Evolutionary conservation across 2,797 vertebrate genomes (phyloP).

Genomic region (Antrozous pallidus): DNA sequence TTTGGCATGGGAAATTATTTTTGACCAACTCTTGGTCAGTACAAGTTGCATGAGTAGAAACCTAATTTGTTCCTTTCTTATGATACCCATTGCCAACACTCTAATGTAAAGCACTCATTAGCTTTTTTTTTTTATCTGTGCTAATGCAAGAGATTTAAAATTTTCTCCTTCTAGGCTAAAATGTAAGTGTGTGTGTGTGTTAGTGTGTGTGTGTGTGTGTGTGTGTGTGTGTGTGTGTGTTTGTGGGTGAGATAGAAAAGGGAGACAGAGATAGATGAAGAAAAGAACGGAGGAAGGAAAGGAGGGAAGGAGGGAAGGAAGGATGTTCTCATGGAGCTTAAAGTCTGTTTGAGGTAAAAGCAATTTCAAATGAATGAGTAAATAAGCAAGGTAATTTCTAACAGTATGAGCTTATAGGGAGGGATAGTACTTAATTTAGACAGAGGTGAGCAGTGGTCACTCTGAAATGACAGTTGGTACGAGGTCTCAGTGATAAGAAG

Average conservation of each 20-base stretch:
- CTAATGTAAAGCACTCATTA: background rate
- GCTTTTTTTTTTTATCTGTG: background rate
- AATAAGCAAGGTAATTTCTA: background rate
- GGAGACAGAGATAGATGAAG: background rate
- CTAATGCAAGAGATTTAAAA: background rate
- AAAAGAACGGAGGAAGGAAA: background rate
- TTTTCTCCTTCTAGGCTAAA: background rate
- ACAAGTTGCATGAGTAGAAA: background rate
- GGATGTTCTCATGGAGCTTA: background rate
- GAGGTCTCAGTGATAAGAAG: background rate
- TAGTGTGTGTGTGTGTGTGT: background rate
- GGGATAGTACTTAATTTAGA: background rate
- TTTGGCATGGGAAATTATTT: background rate
- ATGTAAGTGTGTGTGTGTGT: background rate
- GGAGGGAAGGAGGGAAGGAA: accelerated
- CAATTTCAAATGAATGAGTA: background rate
- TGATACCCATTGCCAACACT: background rate
- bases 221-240: too few species aligned
- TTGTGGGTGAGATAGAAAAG: background rate
- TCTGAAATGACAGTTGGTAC: background rate
- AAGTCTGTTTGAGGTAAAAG: background rate
- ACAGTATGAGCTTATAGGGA: background rate
- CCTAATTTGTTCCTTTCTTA: background rate
- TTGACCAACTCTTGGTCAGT: background rate
- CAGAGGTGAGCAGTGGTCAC: background rate